Percentiles rank a stretch among this genome's conserved stretches.
phyloP scores from a whole-genome alignment of 2,888 invertebrate species.

The Alcis repandata region DNA sequence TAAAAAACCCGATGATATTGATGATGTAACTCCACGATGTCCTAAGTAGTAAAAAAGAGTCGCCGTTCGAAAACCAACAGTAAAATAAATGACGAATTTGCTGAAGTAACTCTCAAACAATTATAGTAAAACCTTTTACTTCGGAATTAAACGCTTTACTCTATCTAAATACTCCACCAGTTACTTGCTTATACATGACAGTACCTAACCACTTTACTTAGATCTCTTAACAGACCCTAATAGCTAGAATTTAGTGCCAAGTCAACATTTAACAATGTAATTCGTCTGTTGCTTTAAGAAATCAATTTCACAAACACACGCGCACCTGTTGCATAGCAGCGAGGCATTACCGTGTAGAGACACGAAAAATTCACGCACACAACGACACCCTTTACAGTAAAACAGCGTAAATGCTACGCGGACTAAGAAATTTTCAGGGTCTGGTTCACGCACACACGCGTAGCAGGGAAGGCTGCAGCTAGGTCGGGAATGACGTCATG shows the following conservation, averaged over 20 bases:
- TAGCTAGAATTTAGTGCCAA: conserved; percentile 35
- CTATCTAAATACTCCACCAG: conserved; percentile 1
- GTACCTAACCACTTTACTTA: conserved; percentile 16
- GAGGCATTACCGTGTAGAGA: conserved; percentile 36
- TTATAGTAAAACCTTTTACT: no score
- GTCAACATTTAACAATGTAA: conserved; percentile 47
- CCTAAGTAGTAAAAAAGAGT: no score
- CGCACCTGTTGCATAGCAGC: conserved; percentile 69
- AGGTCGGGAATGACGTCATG: conserved; percentile 88
- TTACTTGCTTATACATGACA: background rate
- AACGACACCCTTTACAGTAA: conserved; percentile 36
- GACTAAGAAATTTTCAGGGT: conserved; percentile 72
- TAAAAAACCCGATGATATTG: no score
- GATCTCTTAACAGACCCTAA: conserved; percentile 36
- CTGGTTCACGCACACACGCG: conserved; percentile 78
- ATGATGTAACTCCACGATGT: no score
- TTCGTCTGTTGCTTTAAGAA: conserved; percentile 76
- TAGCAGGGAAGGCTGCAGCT: conserved; percentile 79
- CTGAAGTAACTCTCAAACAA: no score
- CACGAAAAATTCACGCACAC: conserved; percentile 49
- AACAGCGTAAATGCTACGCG: conserved; percentile 34
- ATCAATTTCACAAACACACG: conserved; percentile 78
- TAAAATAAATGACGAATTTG: no score
- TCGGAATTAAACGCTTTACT: background rate
- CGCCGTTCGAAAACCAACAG: no score